Conservation (phyloP, 2,113 vertebrate genomes). For the Chloroceryle aenea region DNA sequence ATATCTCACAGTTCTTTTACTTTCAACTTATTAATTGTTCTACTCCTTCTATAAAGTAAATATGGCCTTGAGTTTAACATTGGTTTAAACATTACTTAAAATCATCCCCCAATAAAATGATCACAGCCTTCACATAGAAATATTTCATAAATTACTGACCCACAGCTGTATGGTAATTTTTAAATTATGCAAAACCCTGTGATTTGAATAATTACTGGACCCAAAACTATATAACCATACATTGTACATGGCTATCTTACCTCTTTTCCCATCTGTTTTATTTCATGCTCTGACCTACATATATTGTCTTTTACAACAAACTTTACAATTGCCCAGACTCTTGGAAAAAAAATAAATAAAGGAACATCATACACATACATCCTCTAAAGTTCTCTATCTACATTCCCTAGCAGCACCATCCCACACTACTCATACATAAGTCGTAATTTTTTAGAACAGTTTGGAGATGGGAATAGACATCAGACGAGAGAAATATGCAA, state of each 20-base stretch:
- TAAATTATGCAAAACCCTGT: not conserved
- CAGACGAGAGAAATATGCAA: not conserved
- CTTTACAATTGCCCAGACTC: not conserved
- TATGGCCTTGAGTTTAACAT: not conserved
- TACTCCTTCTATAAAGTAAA: not conserved
- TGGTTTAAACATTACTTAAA: not conserved
- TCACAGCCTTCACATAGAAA: not conserved
- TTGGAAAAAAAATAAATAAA: not conserved
- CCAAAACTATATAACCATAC: not conserved
- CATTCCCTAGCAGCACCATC: not conserved
- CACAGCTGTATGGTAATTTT: not conserved
- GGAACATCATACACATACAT: not conserved
- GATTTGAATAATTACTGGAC: not conserved
- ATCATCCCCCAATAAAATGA: not conserved
- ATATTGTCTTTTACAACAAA: not conserved
- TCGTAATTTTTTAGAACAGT: not conserved
- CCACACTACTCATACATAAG: not conserved
- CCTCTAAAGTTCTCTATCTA: not conserved
- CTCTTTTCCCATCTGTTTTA: not conserved
- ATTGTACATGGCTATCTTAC: not conserved
- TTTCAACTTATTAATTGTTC: not conserved
- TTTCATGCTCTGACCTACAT: not conserved
- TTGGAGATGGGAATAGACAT: not conserved
- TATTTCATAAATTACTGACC: not conserved
- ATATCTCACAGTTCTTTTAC: not conserved